Evolutionary conservation across 2,113 vertebrate genomes (phyloP).

Genomic region (Nerophis lumbriciformis): DNA sequence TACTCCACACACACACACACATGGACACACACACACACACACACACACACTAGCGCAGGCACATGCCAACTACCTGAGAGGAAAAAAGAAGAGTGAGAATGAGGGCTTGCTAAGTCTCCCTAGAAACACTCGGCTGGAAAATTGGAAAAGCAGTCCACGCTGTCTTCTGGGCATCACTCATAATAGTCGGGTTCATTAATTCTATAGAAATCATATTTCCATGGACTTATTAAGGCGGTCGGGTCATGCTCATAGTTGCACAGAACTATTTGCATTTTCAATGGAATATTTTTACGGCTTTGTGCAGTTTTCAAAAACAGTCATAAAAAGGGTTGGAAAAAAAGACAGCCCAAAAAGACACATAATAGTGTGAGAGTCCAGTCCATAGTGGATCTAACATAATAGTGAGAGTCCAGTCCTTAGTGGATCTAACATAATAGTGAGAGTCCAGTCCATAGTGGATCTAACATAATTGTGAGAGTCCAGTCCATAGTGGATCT

Average conservation of each 20-base stretch:
- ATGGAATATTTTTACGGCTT: background rate
- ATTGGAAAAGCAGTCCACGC: slow-evolving; percentile 47
- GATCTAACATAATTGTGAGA: too few relatives aligned
- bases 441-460: too few relatives aligned
- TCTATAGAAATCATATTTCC: slow-evolving; percentile 7
- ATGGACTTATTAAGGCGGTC: background rate
- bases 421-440: too few relatives aligned
- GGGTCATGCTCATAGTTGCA: background rate
- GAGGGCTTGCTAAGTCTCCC: slow-evolving; percentile 41
- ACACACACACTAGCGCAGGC: slow-evolving; percentile 6
- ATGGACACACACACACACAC: slow-evolving; percentile 17
- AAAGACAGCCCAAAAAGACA: background rate
- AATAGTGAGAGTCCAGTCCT: too few relatives aligned
- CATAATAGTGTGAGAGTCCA: too few relatives aligned
- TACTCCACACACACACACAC: slow-evolving; percentile 17
- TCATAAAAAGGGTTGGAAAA: background rate
- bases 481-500: too few relatives aligned
- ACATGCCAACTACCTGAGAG: slow-evolving; percentile 49
- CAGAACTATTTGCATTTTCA: background rate
- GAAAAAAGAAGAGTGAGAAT: slow-evolving; percentile 39
- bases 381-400: too few relatives aligned
- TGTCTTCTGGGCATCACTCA: slow-evolving; percentile 36
- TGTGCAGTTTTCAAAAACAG: background rate
- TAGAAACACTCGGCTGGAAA: slow-evolving; percentile 50
- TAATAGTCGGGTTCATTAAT: slow-evolving; percentile 23